phyloP scores from a whole-genome alignment of 37 sponge, comb jelly and placozoan genomes.

The Spongilla lacustris region DNA sequence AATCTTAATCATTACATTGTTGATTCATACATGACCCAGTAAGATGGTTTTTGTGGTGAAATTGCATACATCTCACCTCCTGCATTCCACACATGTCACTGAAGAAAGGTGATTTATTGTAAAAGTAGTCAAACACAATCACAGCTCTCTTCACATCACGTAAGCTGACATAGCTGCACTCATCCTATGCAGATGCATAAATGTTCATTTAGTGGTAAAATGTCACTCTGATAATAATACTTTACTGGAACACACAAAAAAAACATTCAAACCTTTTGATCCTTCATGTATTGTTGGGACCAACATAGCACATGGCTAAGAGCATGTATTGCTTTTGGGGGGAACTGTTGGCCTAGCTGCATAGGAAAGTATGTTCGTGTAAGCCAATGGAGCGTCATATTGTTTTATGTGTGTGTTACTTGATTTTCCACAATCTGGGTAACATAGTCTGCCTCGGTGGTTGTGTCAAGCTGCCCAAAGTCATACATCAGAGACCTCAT shows the following conservation, averaged over 20 bases:
- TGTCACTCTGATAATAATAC: not conserved
- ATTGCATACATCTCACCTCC: too few species aligned
- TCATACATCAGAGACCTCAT: conserved; percentile 75
- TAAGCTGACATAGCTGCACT: conserved; percentile 78
- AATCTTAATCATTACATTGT: too few species aligned
- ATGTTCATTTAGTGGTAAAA: not conserved
- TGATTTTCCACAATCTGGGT: conserved; percentile 45
- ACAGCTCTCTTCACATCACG: conserved; percentile 73
- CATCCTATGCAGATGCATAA: conserved; percentile 19
- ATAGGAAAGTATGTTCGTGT: not conserved
- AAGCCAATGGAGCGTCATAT: too few species aligned
- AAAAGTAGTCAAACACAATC: conserved; percentile 46
- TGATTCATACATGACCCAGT: too few species aligned
- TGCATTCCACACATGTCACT: not conserved
- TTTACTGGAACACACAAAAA: not conserved
- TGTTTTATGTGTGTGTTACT: not conserved
- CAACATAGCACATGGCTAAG: conserved; percentile 37
- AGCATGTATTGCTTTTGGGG: conserved; percentile 1
- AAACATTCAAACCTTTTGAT: not conserved
- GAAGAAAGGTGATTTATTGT: not conserved
- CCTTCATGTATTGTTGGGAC: conserved; percentile 46
- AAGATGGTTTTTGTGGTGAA: too few species aligned
- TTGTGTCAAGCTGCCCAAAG: conserved; percentile 59
- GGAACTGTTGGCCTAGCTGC: not conserved
- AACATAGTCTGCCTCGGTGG: conserved; percentile 41